These are phyloP conservation scores for Chiloscyllium plagiosum DNA, from an alignment of 2,113 vertebrate genomes.

Conservation along the genomic window DNA sequence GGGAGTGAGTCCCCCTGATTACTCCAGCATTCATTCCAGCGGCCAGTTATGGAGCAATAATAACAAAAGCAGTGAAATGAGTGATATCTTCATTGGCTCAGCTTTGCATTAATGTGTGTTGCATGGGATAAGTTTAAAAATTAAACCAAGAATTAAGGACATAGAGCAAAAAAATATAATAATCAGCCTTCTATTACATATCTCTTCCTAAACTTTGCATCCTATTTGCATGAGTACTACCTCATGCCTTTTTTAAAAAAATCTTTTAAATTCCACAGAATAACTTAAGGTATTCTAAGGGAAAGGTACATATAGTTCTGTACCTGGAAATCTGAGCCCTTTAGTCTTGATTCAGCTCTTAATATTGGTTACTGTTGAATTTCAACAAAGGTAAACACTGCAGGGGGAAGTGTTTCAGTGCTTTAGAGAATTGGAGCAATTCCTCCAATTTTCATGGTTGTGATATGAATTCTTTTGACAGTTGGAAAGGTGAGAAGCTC, in stretches of 20 bases:
- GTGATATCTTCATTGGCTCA: too few species aligned
- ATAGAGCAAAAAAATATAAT: neutral
- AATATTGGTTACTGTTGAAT: neutral
- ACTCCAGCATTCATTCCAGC: neutral
- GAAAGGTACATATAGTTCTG: neutral
- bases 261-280: slow-evolving; percentile 3
- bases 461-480: neutral
- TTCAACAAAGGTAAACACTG: neutral
- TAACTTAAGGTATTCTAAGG: neutral
- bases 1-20: neutral
- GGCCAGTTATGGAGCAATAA: neutral
- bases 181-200: neutral
- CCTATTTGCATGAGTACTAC: neutral
- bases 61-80: neutral
- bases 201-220: neutral
- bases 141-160: neutral
- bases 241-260: neutral
- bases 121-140: neutral
- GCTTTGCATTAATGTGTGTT: neutral
- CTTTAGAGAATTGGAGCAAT: too few species aligned
- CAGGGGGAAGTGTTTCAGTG: neutral
- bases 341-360: neutral
- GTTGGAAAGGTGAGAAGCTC: neutral
- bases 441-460: neutral
- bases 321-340: neutral